Evolutionary conservation across 2,888 invertebrate genomes (phyloP), one percentile per base, ranked within the genome.

Genomic region (Cephus spinipes): DNA sequence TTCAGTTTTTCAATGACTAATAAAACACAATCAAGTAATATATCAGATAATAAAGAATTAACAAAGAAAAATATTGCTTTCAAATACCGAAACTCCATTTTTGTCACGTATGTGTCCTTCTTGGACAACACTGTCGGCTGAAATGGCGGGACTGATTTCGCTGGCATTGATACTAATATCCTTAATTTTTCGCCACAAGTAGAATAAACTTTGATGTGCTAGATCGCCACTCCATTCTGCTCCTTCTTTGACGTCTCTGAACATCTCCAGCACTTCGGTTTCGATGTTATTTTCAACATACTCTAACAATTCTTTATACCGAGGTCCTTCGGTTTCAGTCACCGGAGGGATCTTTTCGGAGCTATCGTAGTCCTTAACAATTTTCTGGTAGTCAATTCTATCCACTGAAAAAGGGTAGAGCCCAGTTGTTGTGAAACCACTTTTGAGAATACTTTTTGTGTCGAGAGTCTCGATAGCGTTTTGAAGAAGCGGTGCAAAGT

Each of bases 361-460:
- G 40, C 55, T 33, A 68, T 79, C 75, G 35, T 71, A 33, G 32
- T 81, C 74, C 79, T 79, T 78, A 23, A 74, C 76, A 75, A n/a
- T 74, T 15, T 80, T 81, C 75, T 77, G 69, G 76, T 79, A 76
- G 79, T 81, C 75, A 77, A 81, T 77, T 76, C 78, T 76, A 79
- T 80, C 78, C 73, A 80, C 36, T 79, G 81, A 80, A 82, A 81
- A 80, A 73, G 83, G 82, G 79, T 81, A 82, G 32, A 87, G 79
- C 78, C 87, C 89, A 77, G 86, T 86, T 79, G 80, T 83, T 80
- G 80, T 79, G 77, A 85, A 89, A 35, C 82, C 87, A 81, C 85
- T 86, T 75, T 77, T 77, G 68, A 87, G 77, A 74, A 85, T 85
- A 40, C 40, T 73, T 80, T 80, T 74, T 73, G 76, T 79, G 34